Conservation (phyloP, 2,797 vertebrate genomes). For the Channa striata region DNA sequence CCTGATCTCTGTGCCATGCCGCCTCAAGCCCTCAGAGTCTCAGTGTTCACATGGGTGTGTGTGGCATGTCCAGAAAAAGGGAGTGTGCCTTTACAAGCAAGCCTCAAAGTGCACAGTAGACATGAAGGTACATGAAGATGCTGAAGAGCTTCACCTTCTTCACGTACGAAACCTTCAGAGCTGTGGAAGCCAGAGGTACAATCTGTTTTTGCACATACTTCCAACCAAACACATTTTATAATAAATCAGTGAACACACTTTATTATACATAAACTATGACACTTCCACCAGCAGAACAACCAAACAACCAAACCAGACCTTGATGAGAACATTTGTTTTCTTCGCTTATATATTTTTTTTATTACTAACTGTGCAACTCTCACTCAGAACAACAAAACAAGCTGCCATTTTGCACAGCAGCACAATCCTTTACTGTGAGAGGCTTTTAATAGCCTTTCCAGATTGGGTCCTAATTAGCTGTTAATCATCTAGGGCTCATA, state of each 20-base stretch:
- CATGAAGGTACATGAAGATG: slow-evolving; percentile 24
- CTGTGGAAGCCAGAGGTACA: slow-evolving; percentile 44
- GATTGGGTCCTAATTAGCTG: slow-evolving; percentile 88
- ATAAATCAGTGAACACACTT: slow-evolving; percentile 44
- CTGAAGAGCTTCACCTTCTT: slow-evolving; percentile 39
- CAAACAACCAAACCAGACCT: slow-evolving; percentile 46
- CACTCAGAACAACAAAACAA: slow-evolving; percentile 68
- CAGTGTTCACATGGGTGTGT: slow-evolving; percentile 28
- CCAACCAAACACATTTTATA: slow-evolving; percentile 34
- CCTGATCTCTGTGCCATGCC: slow-evolving; percentile 80
- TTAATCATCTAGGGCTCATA: slow-evolving; percentile 88
- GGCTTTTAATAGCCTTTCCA: slow-evolving; percentile 84
- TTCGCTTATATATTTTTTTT: slow-evolving; percentile 26
- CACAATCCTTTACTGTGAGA: slow-evolving; percentile 79
- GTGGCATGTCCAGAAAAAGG: slow-evolving; percentile 50
- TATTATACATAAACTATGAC: slow-evolving; percentile 46
- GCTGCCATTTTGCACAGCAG: slow-evolving; percentile 70
- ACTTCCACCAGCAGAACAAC: slow-evolving; percentile 31
- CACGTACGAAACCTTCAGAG: slow-evolving; percentile 25
- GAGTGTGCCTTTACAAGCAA: slow-evolving; percentile 56
- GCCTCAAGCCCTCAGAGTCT: slow-evolving; percentile 61
- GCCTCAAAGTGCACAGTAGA: slow-evolving; percentile 46
- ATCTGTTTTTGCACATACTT: slow-evolving; percentile 17
- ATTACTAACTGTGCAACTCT: slow-evolving; percentile 42
- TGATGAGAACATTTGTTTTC: slow-evolving; percentile 50